Evolutionary conservation across 2,888 invertebrate genomes (phyloP).

Genomic region (Drosophila flavopinicola): DNA sequence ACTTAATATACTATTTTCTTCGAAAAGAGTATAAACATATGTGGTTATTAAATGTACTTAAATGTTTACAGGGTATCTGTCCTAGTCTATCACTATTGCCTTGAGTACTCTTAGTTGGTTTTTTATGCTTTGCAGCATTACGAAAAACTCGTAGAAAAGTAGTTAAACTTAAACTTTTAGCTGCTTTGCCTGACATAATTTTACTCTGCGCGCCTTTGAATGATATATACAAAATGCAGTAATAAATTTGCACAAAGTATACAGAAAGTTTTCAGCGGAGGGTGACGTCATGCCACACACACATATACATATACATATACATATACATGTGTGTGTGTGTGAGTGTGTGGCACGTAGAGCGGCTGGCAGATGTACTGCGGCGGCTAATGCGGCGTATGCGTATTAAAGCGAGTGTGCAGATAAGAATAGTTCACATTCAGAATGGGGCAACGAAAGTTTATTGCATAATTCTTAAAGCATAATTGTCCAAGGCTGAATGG

Average conservation of each 20-base stretch:
- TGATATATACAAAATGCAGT: constrained; percentile 63
- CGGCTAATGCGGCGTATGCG: constrained; percentile 38
- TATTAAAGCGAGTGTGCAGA: constrained; percentile 23
- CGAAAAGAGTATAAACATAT: no score
- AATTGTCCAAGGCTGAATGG: not conserved
- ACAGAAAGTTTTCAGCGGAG: constrained; percentile 41
- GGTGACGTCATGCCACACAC: constrained; percentile 3
- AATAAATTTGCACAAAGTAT: constrained; percentile 65
- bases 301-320: not conserved
- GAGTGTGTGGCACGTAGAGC: constrained; percentile 1
- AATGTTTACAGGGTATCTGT: constrained; percentile 9
- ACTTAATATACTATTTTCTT: no score
- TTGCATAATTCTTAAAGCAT: not conserved
- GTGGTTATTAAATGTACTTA: not conserved
- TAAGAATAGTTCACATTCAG: not conserved
- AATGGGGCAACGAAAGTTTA: not conserved
- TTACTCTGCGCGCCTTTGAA: constrained; percentile 52
- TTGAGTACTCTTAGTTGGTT: not conserved
- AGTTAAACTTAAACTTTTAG: constrained; percentile 74
- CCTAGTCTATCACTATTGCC: not conserved
- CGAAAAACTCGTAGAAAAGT: constrained; percentile 71
- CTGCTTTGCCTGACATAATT: constrained; percentile 70
- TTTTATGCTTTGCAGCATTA: constrained; percentile 31
- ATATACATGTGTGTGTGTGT: not conserved
- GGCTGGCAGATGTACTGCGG: constrained; percentile 10